Evolutionary conservation across 2,797 vertebrate species (phyloP), one percentile per base, ranked within the genome.

Genomic region (Gallinago solitaria): DNA sequence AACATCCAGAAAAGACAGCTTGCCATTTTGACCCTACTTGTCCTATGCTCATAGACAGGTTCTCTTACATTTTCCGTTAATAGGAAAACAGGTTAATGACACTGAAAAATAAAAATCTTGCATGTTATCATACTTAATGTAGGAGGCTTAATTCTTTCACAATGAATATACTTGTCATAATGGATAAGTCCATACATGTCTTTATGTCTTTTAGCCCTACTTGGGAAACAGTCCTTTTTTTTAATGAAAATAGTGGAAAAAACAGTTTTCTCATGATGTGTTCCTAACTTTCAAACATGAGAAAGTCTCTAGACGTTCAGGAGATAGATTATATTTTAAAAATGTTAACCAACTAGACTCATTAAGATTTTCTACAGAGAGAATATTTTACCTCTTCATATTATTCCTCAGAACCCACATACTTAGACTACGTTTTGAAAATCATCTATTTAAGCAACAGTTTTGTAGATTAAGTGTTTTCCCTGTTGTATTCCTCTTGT

Each of bases 1-100:
- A 82, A 84, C 11, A 47, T 45, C 16, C 23, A 91, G 50, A 73
- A 86, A 84, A 89, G 16, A 69, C 19, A 83, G 56, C 27, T 92
- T 87, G 75, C 57, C 33, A 28, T 89, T 87, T 54, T 83, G 30
- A 68, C 65, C 28, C 27, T 70, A 32, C 16, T 23, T 83, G 35
- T 35, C 32, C 39, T 87, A 9, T 28, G 24, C 17, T 85, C 17
- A 37, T 11, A 60, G n/a, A 6, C 50, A 75, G 33, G 23, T 61
- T 82, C 51, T 70, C 60, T 68, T 35, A 90, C 9, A 70, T 50
- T 60, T 65, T 53, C 16, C 2, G 2, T 60, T 82, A 24, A 69
- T 1, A 78, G n/a, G 23, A 91, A 68, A 90, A 45, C 28, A 89
- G 30, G 9, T 39, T 83, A 90, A 78, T 50, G 18, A 43, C 1